A percentile compares a stretch with the other conserved stretches of the same genome.
phyloP scores from a whole-genome alignment of 2,113 vertebrate genomes.

The Pedionomus torquatus region DNA sequence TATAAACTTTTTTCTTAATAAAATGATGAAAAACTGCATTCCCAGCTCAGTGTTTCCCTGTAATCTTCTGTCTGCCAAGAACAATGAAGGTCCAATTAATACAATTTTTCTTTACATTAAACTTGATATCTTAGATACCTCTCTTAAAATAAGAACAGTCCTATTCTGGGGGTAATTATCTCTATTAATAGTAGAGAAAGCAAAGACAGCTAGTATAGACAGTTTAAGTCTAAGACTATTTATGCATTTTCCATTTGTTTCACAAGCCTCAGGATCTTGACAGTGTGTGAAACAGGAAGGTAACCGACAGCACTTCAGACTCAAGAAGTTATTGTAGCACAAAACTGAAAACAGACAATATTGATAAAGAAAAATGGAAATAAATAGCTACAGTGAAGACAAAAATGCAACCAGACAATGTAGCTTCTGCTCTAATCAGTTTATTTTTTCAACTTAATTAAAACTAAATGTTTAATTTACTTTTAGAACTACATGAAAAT shows the following conservation, averaged over 20 bases:
- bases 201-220: neutral
- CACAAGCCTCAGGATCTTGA: neutral
- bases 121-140: neutral
- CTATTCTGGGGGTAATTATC: neutral
- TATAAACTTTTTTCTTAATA: neutral
- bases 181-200: neutral
- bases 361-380: neutral
- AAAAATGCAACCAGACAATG: neutral
- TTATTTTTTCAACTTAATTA: neutral
- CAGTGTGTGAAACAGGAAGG: neutral
- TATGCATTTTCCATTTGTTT: neutral
- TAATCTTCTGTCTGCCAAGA: neutral
- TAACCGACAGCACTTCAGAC: neutral
- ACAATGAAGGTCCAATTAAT: neutral
- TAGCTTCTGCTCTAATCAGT: neutral
- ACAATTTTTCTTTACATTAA: neutral
- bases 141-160: neutral
- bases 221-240: neutral
- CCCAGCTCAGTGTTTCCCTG: neutral
- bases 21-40: neutral
- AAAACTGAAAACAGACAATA: neutral
- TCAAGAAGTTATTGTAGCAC: neutral
- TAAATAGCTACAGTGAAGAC: neutral
- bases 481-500: neutral
- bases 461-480: neutral